phyloP scores from a whole-genome alignment of 2,113 vertebrate species.

The Antennarius striatus region DNA sequence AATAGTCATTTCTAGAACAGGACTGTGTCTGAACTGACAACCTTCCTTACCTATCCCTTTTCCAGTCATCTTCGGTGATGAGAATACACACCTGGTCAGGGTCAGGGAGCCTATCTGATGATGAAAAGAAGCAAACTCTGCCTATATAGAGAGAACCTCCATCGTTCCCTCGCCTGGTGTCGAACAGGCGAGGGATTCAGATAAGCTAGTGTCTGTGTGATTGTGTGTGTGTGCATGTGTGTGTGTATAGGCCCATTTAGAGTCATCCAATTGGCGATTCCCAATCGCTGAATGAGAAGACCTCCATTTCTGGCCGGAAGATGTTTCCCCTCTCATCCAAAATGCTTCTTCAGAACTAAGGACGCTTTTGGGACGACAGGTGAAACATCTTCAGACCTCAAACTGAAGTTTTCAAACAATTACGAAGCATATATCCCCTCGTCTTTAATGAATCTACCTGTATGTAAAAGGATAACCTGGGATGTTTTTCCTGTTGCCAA shows the following conservation, averaged over 20 bases:
- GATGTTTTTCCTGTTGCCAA: constrained; percentile 3
- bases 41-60: neutral
- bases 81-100: constrained; percentile 11
- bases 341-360: too few species aligned
- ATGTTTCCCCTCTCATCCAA: too few species aligned
- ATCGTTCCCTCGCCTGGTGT: constrained; percentile 20
- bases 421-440: constrained; percentile 2
- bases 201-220: constrained; percentile 5
- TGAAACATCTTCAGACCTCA: too few species aligned
- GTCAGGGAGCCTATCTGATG: too few species aligned
- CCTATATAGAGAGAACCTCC: constrained; percentile 24
- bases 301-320: too few species aligned
- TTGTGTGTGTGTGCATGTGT: too few species aligned
- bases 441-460: constrained; percentile 26
- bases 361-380: too few species aligned
- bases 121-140: neutral
- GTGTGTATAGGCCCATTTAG: too few species aligned
- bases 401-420: too few species aligned
- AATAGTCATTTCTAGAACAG: constrained; percentile 15
- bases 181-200: constrained; percentile 17
- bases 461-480: constrained; percentile 19
- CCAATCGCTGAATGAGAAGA: too few species aligned
- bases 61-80: neutral
- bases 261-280: too few species aligned
- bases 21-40: neutral